A percentile compares a stretch with the other conserved stretches of the same genome.
Evolutionary conservation across 2,888 invertebrate genomes (phyloP).

Genomic region (Patella pellucida): DNA sequence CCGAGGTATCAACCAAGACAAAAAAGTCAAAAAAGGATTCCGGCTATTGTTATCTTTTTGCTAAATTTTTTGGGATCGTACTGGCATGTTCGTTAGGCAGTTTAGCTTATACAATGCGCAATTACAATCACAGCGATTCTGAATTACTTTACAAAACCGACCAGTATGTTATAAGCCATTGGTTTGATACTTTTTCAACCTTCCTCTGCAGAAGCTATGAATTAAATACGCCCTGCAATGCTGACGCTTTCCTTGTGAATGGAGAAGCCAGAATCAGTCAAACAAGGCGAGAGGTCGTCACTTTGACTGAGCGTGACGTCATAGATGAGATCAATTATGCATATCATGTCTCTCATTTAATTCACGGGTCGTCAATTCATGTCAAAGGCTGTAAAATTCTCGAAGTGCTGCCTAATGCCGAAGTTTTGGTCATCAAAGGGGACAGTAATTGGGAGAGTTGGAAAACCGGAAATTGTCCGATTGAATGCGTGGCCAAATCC

Average conservation of each 20-base stretch:
- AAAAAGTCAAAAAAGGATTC: too few species aligned
- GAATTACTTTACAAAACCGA: too few species aligned
- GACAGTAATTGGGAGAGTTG: background rate
- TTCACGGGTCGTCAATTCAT: background rate
- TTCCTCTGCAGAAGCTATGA: background rate
- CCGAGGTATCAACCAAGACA: too few species aligned
- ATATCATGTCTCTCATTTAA: background rate
- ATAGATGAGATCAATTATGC: background rate
- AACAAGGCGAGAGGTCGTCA: background rate
- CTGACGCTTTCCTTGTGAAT: constrained; percentile 1
- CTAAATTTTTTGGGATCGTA: too few species aligned
- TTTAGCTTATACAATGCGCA: too few species aligned
- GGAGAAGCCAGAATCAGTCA: background rate
- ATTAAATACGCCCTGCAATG: background rate
- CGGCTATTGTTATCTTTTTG: too few species aligned
- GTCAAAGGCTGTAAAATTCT: background rate
- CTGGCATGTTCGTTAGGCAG: too few species aligned
- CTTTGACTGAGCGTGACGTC: background rate
- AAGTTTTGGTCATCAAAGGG: background rate
- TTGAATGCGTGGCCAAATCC: background rate
- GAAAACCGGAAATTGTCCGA: background rate
- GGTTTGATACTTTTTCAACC: background rate
- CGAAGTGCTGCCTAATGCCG: background rate
- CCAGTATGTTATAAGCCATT: too few species aligned
- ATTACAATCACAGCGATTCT: too few species aligned